These are phyloP conservation scores for Lathamus discolor DNA, from an alignment of 2,113 vertebrate species.

Conservation along the genomic window DNA sequence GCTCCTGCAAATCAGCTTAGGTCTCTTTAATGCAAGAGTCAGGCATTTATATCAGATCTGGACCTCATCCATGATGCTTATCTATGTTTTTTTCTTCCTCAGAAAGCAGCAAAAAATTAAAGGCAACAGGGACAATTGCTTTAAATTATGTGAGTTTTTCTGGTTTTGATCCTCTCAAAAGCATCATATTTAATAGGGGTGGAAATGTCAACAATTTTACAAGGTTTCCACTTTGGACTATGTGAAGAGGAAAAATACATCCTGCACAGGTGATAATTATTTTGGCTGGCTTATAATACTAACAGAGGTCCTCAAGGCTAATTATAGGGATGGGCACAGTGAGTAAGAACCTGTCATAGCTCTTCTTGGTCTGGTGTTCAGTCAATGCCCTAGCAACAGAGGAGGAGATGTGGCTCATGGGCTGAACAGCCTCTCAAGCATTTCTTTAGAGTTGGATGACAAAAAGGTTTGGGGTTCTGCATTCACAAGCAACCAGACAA, in stretches of 20 bases:
- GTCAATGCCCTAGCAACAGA: neutral
- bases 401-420: neutral
- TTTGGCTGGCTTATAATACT: neutral
- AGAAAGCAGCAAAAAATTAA: neutral
- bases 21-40: neutral
- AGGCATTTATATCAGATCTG: neutral
- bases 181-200: neutral
- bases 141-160: neutral
- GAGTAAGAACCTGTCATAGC: accelerated
- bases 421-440: neutral
- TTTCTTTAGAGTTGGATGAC: neutral
- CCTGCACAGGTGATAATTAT: neutral
- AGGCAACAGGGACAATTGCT: neutral
- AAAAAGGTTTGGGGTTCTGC: neutral
- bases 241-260: neutral
- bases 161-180: neutral
- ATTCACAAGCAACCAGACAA: neutral
- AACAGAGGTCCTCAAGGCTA: neutral
- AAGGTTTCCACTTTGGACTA: neutral
- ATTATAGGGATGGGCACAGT: neutral
- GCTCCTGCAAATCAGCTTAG: neutral
- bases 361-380: neutral
- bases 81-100: neutral
- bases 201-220: neutral
- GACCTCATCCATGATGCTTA: neutral